Base-by-base conservation (phyloP, 2,888 invertebrate species). In the Volucella inanis region DNA sequence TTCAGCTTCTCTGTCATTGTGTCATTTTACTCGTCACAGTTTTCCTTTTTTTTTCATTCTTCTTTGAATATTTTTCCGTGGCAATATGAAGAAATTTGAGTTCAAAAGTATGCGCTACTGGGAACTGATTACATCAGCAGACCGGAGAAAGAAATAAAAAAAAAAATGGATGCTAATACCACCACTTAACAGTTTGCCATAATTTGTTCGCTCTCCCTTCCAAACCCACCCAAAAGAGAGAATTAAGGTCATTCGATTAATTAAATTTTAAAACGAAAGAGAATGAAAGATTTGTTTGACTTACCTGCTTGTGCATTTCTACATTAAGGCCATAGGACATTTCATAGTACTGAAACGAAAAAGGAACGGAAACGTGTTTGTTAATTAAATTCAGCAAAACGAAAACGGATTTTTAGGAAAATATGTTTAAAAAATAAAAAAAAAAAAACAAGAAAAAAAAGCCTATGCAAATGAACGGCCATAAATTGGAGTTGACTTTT, bases 311-410 rank as follows among this genome's bases (percentile, higher is more conserved):
- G 93, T 97, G 97, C 96, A 98, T 97, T 94, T 98, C 98, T 90
- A 97, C 97, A 93, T 98, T 97, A 90, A 98, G 94, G 89, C 97
- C 97, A 93, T 97, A 98, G 71, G 97, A 97, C 97, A 98, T 98
- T 94, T 98, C 98, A 93, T 98, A 98, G 93, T 98, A 98, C 97
- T 97, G 95, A 91, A 93, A 89, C 91, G 83, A 78, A 82, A 85
- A 47, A 52, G 55, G 78, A 81, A 50, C 75, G 57, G 62, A 82
- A 72, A 50, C 52, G 14, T 45, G 18, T 71, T 77, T 52, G 57
- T 55, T 62, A 72, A 61, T 72, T 62, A 70, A 49, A 55, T 45
- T 74, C 9, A 39, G 6, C 39, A 41, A 65, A 49, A 43, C 31
- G 8, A 61, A 61, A 14, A 50, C 3, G 15, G 12, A n/a, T 18